phyloP scores from a whole-genome alignment of 2,113 vertebrate species.

The Platysteira castanea region DNA sequence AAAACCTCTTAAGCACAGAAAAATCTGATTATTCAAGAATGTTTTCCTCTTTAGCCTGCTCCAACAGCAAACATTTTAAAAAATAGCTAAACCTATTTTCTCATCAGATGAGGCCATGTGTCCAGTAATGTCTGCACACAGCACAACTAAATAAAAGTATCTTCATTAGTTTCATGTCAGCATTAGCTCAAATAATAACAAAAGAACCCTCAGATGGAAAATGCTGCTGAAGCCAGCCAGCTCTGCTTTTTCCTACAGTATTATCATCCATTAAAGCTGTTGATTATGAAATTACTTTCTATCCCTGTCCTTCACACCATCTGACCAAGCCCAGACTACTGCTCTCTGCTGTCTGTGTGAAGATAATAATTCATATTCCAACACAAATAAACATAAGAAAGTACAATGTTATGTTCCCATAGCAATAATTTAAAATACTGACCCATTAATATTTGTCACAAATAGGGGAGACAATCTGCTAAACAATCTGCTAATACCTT shows the following conservation, averaged over 20 bases:
- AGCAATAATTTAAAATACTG: background rate
- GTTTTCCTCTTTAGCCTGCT: background rate
- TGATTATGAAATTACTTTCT: background rate
- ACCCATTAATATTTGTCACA: background rate
- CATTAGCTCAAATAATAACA: background rate
- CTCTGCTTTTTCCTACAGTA: background rate
- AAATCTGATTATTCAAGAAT: background rate
- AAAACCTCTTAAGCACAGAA: background rate
- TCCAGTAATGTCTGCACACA: background rate
- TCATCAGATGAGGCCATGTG: background rate
- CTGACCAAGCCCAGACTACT: background rate
- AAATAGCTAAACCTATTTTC: background rate
- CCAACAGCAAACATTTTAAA: background rate
- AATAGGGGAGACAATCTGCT: background rate
- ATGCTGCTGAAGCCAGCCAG: background rate
- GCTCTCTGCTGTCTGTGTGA: background rate
- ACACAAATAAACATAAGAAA: background rate
- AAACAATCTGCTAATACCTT: too few species aligned
- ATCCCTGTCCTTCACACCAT: background rate
- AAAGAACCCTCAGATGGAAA: background rate
- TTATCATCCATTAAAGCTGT: background rate
- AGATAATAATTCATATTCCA: background rate
- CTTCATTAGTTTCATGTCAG: background rate
- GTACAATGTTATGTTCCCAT: background rate
- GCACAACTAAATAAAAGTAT: background rate